These are phyloP conservation scores for Salvator merianae DNA, from an alignment of 2,113 vertebrate genomes.

Conservation along the genomic window DNA sequence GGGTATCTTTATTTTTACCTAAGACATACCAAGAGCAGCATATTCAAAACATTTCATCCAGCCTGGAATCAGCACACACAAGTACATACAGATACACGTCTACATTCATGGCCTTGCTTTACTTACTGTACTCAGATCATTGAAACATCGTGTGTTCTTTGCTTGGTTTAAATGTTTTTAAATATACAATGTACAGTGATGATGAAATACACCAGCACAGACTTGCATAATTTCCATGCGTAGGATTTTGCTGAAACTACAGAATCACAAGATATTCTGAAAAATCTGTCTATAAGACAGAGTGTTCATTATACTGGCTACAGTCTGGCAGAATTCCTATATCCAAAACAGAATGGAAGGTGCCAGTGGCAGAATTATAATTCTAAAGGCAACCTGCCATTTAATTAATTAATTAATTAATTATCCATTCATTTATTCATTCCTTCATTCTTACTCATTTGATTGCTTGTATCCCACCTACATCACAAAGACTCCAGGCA, in stretches of 20 bases:
- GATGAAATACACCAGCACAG: neutral
- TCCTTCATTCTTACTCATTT: no score
- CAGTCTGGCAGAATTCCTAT: slow-evolving; percentile 70
- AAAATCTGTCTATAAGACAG: neutral
- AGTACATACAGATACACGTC: no score
- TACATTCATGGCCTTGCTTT: no score
- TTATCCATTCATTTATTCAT: no score
- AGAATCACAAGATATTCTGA: neutral
- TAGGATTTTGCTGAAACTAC: neutral
- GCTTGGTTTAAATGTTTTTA: neutral
- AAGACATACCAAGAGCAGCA: neutral
- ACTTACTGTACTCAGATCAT: no score
- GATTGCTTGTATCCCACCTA: no score
- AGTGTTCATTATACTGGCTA: slow-evolving; percentile 65
- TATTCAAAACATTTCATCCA: neutral
- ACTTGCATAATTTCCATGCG: neutral
- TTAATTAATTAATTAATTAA: no score
- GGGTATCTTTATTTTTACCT: neutral
- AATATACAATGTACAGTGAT: neutral
- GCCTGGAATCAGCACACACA: neutral
- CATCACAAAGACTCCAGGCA: no score
- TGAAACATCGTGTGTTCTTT: no score
- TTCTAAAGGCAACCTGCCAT: neutral
- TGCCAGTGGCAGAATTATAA: slow-evolving; percentile 44
- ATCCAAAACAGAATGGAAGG: slow-evolving; percentile 74